These are phyloP conservation scores for Temnothorax ravouxi DNA, from an alignment of 2,888 invertebrate species.

Conservation along the genomic window DNA sequence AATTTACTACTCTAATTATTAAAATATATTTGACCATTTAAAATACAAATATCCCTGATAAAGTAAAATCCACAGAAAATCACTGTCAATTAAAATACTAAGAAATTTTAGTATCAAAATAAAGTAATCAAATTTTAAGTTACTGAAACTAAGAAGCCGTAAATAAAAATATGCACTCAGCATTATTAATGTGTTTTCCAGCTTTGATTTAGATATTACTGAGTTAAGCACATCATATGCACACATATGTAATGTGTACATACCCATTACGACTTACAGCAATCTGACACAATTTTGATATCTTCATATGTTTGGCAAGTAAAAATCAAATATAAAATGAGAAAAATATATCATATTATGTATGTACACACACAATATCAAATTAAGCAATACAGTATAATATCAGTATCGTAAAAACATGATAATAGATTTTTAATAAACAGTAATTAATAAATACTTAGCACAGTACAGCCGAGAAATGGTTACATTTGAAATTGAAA, in stretches of 20 bases:
- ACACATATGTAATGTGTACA: background rate
- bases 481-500: background rate
- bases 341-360: background rate
- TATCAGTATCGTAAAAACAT: background rate
- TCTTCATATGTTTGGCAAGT: background rate
- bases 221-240: background rate
- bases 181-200: background rate
- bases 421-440: background rate
- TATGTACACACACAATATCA: background rate
- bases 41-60: background rate
- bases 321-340: background rate
- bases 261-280: background rate
- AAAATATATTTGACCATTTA: background rate
- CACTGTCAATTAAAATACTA: background rate
- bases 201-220: background rate
- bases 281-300: background rate
- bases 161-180: background rate
- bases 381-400: background rate
- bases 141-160: background rate
- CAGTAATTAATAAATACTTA: background rate
- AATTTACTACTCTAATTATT: slow-evolving; percentile 1
- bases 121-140: background rate
- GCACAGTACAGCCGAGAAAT: background rate
- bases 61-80: background rate
- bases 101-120: background rate